Evolutionary conservation across 2,888 invertebrate genomes (phyloP).

Genomic region (Cheiracanthium punctorium): DNA sequence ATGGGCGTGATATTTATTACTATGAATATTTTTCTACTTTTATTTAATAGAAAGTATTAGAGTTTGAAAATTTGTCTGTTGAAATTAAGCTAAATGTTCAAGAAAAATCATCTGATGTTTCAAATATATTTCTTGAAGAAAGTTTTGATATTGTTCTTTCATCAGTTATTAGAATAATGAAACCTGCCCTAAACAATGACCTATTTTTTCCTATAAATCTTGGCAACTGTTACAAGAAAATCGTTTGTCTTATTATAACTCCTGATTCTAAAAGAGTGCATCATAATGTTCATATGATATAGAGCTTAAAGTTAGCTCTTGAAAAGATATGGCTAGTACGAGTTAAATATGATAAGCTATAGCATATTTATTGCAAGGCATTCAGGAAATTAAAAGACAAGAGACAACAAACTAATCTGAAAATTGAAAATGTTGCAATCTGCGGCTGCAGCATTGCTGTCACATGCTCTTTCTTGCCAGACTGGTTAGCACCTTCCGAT

Average conservation of each 20-base stretch:
- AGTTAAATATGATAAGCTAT: constrained; percentile 88
- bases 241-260: constrained; percentile 89
- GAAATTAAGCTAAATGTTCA: constrained; percentile 71
- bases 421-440: too few species aligned
- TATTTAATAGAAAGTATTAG: constrained; percentile 84
- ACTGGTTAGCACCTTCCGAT: too few species aligned
- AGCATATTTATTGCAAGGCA: constrained; percentile 91
- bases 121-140: constrained; percentile 37
- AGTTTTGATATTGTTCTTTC: constrained; percentile 87
- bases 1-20: too few species aligned
- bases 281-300: constrained; percentile 88
- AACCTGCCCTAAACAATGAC: constrained; percentile 87
- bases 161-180: constrained; percentile 91
- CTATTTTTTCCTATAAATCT: constrained; percentile 86
- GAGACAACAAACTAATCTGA: too few species aligned
- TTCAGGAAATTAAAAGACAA: constrained; percentile 84
- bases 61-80: constrained; percentile 88
- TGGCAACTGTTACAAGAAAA: constrained; percentile 84
- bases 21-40: neutral
- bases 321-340: constrained; percentile 87
- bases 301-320: constrained; percentile 88
- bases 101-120: neutral
- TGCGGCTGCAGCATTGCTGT: too few species aligned
- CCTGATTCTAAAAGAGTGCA: constrained; percentile 94
- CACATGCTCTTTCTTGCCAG: too few species aligned